These are phyloP conservation scores for Bugula neritina DNA, from an alignment of 2,888 invertebrate species.

Conservation along the genomic window DNA sequence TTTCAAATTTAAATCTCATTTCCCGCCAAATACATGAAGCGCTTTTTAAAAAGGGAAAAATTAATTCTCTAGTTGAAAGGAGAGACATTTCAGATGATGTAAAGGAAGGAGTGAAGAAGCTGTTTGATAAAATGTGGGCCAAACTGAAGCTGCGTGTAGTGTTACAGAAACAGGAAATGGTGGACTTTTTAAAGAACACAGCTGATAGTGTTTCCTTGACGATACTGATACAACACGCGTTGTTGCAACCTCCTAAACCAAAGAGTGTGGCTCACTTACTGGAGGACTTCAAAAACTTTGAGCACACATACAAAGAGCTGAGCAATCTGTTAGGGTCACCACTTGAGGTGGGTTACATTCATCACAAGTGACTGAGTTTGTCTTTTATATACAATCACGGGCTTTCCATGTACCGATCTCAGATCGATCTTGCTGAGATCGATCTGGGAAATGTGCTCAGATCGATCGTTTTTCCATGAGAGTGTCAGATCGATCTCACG, in stretches of 20 bases:
- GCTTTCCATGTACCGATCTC: no score
- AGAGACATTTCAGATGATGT: background rate
- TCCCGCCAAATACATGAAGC: background rate
- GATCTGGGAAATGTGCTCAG: no score
- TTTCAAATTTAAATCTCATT: background rate
- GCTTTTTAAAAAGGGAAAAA: background rate
- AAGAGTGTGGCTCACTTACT: background rate
- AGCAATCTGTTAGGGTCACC: no score
- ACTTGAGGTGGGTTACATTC: no score
- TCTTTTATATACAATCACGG: no score
- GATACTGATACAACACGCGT: background rate
- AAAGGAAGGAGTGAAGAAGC: background rate
- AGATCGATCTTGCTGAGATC: no score
- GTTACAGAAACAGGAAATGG: background rate
- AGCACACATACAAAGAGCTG: background rate
- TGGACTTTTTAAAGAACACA: background rate
- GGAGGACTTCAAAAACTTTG: background rate
- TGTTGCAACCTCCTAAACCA: background rate
- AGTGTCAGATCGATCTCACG: no score
- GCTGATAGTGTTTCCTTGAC: background rate
- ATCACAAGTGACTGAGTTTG: no score
- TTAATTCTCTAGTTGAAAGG: background rate
- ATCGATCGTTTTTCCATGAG: no score
- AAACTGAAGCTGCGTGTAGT: background rate
- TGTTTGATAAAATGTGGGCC: background rate